Base-by-base conservation (phyloP, 2,113 vertebrate species). In the Etheostoma cragini region DNA sequence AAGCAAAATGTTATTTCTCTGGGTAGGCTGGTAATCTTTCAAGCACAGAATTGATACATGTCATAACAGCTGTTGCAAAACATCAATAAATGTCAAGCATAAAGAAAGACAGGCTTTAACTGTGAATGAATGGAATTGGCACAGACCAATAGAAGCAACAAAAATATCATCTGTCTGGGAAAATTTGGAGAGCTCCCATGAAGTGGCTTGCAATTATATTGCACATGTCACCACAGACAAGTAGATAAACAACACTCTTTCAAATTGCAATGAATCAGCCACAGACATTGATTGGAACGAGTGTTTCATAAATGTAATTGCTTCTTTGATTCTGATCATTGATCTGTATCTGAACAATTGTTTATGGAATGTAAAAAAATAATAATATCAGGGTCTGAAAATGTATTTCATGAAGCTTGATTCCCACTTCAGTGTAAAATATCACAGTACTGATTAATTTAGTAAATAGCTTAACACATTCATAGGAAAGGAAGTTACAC, bases 301-400 rank as follows among this genome's bases (percentile, higher is more conserved):
- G 73, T 60, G 73, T 82, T 87, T 90, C 71, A 72, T 83, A 78
- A 86, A 88, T 90, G 83, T 90, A 91, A 92, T 91, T 92, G 89
- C 76, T 87, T 91, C 81, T 87, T 87, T 91, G 87, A 87, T 91
- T 89, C 75, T 70, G 83, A 91, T 91, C 82, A 90, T 88, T 91
- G 91, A 94, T 90, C 86, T 90, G 79, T 83, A 82, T 84, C 80
- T 53, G 66, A 85, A 78, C 60, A 30, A 78, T 69, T 69, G 77
- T 87, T 77, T 78, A 46, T 74, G 53, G 78, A 78, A 87, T 61
- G 52, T 58, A 2, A 56, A 69, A 87, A 53, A 17, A 58, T 22
- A 15, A 1, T n/a, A 53, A 68, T 6, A 64, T 62, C 38, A 21
- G 76, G 2, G 62, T 82, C 45, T 83, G 69, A 71, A 83, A 85